phyloP scores from a whole-genome alignment of 2,113 vertebrate genomes.

The Urocitellus parryii region DNA sequence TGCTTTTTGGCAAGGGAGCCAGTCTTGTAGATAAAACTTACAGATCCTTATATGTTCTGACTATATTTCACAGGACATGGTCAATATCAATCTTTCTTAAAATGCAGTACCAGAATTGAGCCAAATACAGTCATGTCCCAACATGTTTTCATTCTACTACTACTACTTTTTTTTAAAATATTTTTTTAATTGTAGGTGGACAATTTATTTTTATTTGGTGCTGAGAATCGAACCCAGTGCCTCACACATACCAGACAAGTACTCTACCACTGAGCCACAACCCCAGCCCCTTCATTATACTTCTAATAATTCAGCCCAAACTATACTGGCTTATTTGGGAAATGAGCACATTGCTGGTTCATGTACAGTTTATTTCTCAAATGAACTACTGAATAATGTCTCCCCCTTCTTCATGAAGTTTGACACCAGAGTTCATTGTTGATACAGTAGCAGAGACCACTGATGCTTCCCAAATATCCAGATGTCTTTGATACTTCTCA shows the following conservation, averaged over 20 bases:
- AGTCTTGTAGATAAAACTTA: slow-evolving; percentile 12
- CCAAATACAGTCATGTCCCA: neutral
- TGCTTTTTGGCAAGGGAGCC: neutral
- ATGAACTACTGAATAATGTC: neutral
- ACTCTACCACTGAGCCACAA: too few relatives aligned
- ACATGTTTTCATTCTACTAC: neutral
- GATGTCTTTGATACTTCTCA: neutral
- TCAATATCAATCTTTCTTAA: neutral
- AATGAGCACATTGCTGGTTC: neutral
- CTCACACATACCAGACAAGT: too few relatives aligned
- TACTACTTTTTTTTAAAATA: too few relatives aligned
- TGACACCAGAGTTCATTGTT: neutral
- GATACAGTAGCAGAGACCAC: neutral
- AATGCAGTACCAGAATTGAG: neutral
- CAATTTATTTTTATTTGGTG: too few relatives aligned
- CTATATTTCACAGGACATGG: neutral
- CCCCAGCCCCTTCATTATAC: neutral
- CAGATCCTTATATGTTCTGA: neutral
- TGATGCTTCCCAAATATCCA: neutral
- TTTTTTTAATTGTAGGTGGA: too few relatives aligned
- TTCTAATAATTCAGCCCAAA: neutral
- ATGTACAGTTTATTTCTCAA: neutral
- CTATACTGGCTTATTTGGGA: neutral
- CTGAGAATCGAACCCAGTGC: too few relatives aligned
- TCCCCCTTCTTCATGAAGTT: neutral